Evolutionary conservation across 1,140 invertebrate genomes (phyloP).

Genomic region (Sycophila sp.): DNA sequence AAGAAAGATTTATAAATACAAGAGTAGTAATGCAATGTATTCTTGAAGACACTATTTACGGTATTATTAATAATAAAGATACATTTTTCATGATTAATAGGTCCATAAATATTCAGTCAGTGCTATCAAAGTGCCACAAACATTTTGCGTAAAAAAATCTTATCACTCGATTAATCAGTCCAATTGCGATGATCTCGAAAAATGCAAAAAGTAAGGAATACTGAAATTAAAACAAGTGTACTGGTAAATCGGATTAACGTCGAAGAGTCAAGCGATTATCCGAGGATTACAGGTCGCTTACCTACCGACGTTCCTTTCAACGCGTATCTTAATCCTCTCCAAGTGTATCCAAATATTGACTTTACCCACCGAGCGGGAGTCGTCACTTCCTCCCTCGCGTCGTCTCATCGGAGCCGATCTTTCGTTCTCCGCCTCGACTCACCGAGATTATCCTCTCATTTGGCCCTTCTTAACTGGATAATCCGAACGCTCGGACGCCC

Average conservation of each 20-base stretch:
- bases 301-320: slow-evolving; percentile 26
- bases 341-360: slow-evolving; percentile 38
- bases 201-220: too few relatives aligned
- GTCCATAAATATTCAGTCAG: too few relatives aligned
- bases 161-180: too few relatives aligned
- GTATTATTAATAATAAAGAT: too few relatives aligned
- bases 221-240: slow-evolving; percentile 2
- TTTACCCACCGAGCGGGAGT: slow-evolving; percentile 38
- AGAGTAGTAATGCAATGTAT: too few relatives aligned
- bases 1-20: too few relatives aligned
- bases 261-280: slow-evolving; percentile 37
- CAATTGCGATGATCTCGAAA: too few relatives aligned
- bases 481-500: slow-evolving; percentile 11
- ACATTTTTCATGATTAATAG: too few relatives aligned
- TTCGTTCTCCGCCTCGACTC: not conserved
- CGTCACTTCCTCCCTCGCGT: not conserved
- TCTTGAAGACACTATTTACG: too few relatives aligned
- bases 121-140: too few relatives aligned
- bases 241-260: slow-evolving; percentile 6
- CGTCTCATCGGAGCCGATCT: not conserved
- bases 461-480: slow-evolving; percentile 5
- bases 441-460: slow-evolving; percentile 24
- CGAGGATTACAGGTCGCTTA: slow-evolving; percentile 35
- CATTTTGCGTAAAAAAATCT: too few relatives aligned
- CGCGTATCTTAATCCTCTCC: slow-evolving; percentile 18